These are phyloP conservation scores for Muscicapa comitata DNA, from an alignment of 2,797 vertebrate species.

Conservation along the genomic window DNA sequence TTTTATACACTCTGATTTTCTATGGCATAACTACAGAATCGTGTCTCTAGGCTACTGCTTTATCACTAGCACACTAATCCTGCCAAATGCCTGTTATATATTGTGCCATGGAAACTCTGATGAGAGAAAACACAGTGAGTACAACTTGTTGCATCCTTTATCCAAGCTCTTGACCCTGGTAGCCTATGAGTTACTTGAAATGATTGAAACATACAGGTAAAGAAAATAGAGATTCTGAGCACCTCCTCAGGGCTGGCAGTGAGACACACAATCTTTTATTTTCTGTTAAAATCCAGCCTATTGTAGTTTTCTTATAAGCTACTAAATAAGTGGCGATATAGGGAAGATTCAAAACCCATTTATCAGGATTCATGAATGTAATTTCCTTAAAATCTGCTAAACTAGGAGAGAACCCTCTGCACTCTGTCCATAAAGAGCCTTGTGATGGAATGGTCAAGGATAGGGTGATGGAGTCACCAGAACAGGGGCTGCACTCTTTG, in stretches of 20 bases:
- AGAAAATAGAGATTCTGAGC: background rate
- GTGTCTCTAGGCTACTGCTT: slow-evolving; percentile 15
- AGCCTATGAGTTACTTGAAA: background rate
- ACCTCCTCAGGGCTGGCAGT: background rate
- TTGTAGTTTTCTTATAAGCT: background rate
- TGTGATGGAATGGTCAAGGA: background rate
- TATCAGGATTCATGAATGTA: background rate
- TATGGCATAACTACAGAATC: background rate
- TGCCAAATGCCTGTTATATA: background rate
- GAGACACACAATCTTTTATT: background rate
- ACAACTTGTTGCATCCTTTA: slow-evolving; percentile 16
- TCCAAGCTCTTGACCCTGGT: background rate
- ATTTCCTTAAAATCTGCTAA: background rate
- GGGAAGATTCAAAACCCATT: background rate
- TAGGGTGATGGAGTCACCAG: background rate
- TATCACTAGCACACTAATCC: background rate
- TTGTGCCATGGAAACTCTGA: slow-evolving; percentile 12
- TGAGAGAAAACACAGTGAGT: background rate
- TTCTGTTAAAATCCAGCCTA: background rate
- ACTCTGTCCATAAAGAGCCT: background rate
- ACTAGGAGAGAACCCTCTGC: background rate
- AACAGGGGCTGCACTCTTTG: background rate
- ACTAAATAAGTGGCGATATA: background rate
- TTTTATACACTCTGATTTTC: slow-evolving; percentile 9
- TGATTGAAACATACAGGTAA: background rate